phyloP scores from a whole-genome alignment of 2,113 vertebrate species.

The Spea bombifrons region DNA sequence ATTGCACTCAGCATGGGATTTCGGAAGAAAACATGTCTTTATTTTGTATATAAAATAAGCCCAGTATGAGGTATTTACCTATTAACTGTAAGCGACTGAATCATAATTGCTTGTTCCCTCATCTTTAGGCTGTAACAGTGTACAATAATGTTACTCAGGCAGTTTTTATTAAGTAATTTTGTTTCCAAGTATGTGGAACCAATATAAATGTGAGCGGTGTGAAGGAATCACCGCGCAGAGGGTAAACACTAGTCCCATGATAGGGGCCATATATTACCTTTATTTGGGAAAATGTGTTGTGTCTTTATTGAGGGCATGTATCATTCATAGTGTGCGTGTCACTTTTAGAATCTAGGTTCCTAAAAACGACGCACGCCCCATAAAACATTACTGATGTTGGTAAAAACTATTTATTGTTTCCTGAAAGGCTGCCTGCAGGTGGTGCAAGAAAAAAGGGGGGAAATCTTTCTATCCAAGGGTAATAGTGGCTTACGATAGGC shows the following conservation, averaged over 20 bases:
- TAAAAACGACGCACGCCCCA: slow-evolving; percentile 30
- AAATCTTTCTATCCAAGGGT: not conserved
- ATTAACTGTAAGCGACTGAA: slow-evolving; percentile 33
- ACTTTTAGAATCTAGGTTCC: slow-evolving; percentile 23
- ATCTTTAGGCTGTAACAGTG: slow-evolving; percentile 15
- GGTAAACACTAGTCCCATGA: not conserved
- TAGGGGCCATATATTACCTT: slow-evolving; percentile 37
- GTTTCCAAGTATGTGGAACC: slow-evolving; percentile 25
- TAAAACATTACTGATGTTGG: slow-evolving; percentile 37
- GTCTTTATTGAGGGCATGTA: slow-evolving; percentile 26
- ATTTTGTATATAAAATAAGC: slow-evolving; percentile 1
- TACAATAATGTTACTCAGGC: slow-evolving; percentile 32
- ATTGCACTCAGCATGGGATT: no score
- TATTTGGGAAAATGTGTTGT: slow-evolving; percentile 42
- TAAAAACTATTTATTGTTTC: slow-evolving; percentile 5
- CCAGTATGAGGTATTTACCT: slow-evolving; percentile 29
- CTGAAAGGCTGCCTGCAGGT: not conserved
- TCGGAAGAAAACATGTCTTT: not conserved
- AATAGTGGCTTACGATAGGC: not conserved
- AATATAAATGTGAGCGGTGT: slow-evolving; percentile 21
- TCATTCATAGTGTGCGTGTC: slow-evolving; percentile 23
- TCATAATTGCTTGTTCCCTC: slow-evolving; percentile 31
- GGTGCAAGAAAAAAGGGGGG: no score
- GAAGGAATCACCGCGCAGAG: slow-evolving; percentile 5
- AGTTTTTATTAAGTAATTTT: slow-evolving; percentile 45